Percentiles rank a stretch among this genome's conserved stretches.
Evolutionary conservation across 2,113 vertebrate genomes (phyloP).

Genomic region (Notarius lentiginosus): DNA sequence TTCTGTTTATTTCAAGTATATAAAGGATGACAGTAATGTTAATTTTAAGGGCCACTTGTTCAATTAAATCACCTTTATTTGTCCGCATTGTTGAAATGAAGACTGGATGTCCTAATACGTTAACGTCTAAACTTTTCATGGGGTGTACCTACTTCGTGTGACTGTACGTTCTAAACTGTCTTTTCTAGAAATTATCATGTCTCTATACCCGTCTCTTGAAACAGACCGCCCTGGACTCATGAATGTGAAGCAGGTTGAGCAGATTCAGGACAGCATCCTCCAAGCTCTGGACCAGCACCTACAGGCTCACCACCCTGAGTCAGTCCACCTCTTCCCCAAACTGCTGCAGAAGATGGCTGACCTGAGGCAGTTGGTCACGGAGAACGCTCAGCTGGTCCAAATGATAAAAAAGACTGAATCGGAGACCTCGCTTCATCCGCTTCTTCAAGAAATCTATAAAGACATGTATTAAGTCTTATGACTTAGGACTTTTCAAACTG

Average conservation of each 20-base stretch:
- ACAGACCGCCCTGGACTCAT: slow-evolving; percentile 95
- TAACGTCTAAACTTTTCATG: neutral
- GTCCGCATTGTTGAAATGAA: neutral
- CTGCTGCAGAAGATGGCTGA: slow-evolving; percentile 99
- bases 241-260: slow-evolving; percentile 94
- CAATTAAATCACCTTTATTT: neutral
- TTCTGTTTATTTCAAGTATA: neutral
- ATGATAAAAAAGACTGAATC: slow-evolving; percentile 98
- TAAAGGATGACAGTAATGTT: neutral
- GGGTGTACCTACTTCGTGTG: neutral
- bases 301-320: slow-evolving; percentile 90
- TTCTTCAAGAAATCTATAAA: slow-evolving; percentile 98
- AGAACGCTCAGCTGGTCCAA: slow-evolving; percentile 94
- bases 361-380: slow-evolving; percentile 94
- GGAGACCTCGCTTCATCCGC: slow-evolving; percentile 91
- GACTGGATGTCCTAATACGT: neutral
- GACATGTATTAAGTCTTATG: slow-evolving; percentile 88
- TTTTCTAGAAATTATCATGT: neutral
- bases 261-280: slow-evolving; percentile 95
- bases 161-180: neutral
- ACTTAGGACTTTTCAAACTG: slow-evolving; percentile 3
- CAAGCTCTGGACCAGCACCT: slow-evolving; percentile 92
- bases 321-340: slow-evolving; percentile 96
- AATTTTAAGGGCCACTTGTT: neutral
- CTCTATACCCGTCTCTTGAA: neutral